Percentiles rank a stretch among this genome's conserved stretches.
phyloP scores from a whole-genome alignment of 2,113 vertebrate species.

The Tragulus kanchil region DNA sequence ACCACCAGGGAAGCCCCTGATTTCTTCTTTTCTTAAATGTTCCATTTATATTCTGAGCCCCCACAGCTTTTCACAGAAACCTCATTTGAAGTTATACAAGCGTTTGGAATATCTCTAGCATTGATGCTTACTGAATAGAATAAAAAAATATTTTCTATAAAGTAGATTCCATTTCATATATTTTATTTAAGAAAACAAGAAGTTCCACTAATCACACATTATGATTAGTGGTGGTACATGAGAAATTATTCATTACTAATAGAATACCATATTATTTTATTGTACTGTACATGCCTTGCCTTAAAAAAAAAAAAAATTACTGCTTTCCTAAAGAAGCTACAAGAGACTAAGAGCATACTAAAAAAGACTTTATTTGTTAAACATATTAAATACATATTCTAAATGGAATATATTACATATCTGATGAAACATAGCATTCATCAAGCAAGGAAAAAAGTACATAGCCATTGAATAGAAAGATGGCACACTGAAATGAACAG shows the following conservation, averaged over 20 bases:
- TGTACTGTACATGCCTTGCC: not conserved
- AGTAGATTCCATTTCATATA: not conserved
- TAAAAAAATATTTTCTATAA: not conserved
- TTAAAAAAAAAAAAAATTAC: not conserved
- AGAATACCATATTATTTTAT: not conserved
- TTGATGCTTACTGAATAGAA: not conserved
- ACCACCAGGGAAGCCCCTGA: too few species aligned
- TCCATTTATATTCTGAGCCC: not conserved
- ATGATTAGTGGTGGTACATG: not conserved
- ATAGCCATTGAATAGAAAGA: not conserved
- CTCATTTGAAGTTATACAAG: not conserved
- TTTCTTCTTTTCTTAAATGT: slow-evolving; percentile 36
- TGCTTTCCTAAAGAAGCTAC: not conserved
- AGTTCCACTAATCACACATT: not conserved
- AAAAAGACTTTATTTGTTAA: slow-evolving; percentile 75
- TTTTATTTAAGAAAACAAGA: slow-evolving; percentile 19
- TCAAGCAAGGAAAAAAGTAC: slow-evolving; percentile 3
- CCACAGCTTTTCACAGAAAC: not conserved
- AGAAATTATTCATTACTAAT: slow-evolving; percentile 10
- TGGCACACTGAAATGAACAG: not conserved
- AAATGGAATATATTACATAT: not conserved
- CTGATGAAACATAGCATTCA: not conserved
- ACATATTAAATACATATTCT: slow-evolving; percentile 12
- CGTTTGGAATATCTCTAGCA: not conserved
- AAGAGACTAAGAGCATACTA: not conserved